A percentile compares a stretch with the other conserved stretches of the same genome.
These are phyloP conservation scores for Drosophila seguyi DNA, from an alignment of 1,140 invertebrate species.

Conservation along the genomic window DNA sequence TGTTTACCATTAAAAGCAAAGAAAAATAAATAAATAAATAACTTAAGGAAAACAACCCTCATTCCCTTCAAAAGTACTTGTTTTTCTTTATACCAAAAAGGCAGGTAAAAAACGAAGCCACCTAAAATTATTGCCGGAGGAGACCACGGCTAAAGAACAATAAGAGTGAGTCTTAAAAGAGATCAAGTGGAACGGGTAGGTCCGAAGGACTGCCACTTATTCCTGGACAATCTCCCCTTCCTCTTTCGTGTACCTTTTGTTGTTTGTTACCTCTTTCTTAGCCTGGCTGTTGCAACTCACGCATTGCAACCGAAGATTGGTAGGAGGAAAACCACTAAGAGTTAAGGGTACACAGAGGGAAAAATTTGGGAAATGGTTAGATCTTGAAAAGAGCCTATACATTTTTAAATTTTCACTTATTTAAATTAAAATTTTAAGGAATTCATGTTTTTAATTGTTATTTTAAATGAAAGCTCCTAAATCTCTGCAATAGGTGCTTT, in stretches of 20 bases:
- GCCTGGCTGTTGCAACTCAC: conserved; percentile 27
- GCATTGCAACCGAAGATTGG: conserved; percentile 48
- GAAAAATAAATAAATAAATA: neutral
- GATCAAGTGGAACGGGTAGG: conserved; percentile 57
- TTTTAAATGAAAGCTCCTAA: too few relatives aligned
- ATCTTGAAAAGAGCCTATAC: too few relatives aligned
- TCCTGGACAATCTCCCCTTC: conserved; percentile 10
- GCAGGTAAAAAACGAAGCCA: conserved; percentile 26
- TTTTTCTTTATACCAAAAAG: neutral
- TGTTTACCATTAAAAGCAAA: neutral
- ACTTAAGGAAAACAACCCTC: conserved; percentile 1
- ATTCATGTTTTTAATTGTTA: too few relatives aligned
- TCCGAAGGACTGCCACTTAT: conserved; percentile 26
- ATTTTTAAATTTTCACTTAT: too few relatives aligned
- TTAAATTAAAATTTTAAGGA: too few relatives aligned
- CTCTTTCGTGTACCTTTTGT: conserved; percentile 1
- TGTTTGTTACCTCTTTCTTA: conserved; percentile 15
- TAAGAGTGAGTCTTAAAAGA: conserved; percentile 37
- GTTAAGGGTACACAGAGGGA: neutral
- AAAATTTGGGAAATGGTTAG: neutral
- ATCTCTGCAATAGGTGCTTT: too few relatives aligned
- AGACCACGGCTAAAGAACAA: conserved; percentile 51
- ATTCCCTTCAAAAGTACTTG: neutral
- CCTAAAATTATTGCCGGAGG: conserved; percentile 28
- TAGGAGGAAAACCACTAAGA: conserved; percentile 18